These are phyloP conservation scores for Scaptomyza reducta DNA, from an alignment of 2,888 invertebrate genomes.

Conservation along the genomic window DNA sequence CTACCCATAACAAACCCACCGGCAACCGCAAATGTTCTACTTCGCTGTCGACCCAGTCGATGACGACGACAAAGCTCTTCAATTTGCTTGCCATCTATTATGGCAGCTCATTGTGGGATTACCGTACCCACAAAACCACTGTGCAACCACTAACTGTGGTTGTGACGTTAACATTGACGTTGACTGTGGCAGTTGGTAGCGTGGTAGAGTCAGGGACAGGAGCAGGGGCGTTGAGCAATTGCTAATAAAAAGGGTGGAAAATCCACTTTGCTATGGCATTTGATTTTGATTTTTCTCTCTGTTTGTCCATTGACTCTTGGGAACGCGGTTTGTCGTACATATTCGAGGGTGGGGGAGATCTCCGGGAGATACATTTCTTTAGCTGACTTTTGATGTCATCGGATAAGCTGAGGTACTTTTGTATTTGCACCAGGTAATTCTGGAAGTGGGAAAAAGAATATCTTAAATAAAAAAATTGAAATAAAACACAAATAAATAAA, in stretches of 20 bases:
- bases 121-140: slow-evolving; percentile 49
- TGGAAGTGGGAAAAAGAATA: background rate
- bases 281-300: slow-evolving; percentile 77
- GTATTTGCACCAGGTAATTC: slow-evolving; percentile 19
- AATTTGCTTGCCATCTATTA: slow-evolving; percentile 82
- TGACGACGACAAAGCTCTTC: slow-evolving; percentile 75
- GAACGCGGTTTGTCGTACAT: slow-evolving; percentile 24
- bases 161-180: slow-evolving; percentile 26
- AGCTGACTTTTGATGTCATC: slow-evolving; percentile 72
- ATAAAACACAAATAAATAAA: background rate
- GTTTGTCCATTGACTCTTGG: slow-evolving; percentile 57
- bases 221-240: slow-evolving; percentile 61
- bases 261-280: slow-evolving; percentile 82
- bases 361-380: slow-evolving; percentile 41
- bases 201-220: background rate
- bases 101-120: slow-evolving; percentile 82
- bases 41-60: slow-evolving; percentile 40
- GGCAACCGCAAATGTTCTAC: slow-evolving; percentile 62
- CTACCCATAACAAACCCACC: slow-evolving; percentile 41
- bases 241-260: slow-evolving; percentile 82
- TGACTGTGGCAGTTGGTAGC: slow-evolving; percentile 9
- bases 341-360: slow-evolving; percentile 27
- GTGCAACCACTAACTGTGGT: slow-evolving; percentile 41
- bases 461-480: background rate
- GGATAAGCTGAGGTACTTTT: slow-evolving; percentile 51